Evolutionary conservation across 2,888 invertebrate species (phyloP).

Genomic region (Balanococcus diminutus): DNA sequence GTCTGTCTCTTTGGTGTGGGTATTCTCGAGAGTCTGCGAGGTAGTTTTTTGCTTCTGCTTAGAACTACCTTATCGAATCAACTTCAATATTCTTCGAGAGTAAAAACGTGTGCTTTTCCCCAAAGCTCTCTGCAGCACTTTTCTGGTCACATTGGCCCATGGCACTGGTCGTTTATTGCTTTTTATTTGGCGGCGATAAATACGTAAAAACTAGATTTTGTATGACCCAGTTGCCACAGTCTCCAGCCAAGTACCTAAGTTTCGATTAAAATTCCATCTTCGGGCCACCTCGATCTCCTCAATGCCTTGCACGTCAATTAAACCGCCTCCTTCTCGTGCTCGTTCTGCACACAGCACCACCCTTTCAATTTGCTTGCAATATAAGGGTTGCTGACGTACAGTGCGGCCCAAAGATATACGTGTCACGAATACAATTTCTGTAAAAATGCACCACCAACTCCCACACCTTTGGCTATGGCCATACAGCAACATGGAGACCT

Average conservation of each 20-base stretch:
- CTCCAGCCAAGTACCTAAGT: not conserved
- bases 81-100: constrained; percentile 7
- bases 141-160: not conserved
- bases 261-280: not conserved
- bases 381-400: not conserved
- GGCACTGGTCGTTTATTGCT: not conserved
- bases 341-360: not conserved
- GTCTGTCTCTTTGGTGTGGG: not conserved
- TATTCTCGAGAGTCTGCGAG: constrained; percentile 10
- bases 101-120: not conserved
- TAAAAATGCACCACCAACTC: not conserved
- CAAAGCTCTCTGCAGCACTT: not conserved
- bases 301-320: not conserved
- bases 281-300: not conserved
- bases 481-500: not conserved
- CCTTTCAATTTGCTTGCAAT: not conserved
- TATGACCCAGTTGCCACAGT: not conserved
- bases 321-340: not conserved
- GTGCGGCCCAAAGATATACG: not conserved
- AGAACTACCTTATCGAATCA: not conserved
- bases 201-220: not conserved
- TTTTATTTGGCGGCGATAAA: not conserved
- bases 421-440: not conserved
- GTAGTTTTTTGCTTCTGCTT: not conserved
- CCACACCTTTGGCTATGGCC: not conserved